Evolutionary conservation across 2,888 invertebrate genomes (phyloP).

Genomic region (Idaea aversata): DNA sequence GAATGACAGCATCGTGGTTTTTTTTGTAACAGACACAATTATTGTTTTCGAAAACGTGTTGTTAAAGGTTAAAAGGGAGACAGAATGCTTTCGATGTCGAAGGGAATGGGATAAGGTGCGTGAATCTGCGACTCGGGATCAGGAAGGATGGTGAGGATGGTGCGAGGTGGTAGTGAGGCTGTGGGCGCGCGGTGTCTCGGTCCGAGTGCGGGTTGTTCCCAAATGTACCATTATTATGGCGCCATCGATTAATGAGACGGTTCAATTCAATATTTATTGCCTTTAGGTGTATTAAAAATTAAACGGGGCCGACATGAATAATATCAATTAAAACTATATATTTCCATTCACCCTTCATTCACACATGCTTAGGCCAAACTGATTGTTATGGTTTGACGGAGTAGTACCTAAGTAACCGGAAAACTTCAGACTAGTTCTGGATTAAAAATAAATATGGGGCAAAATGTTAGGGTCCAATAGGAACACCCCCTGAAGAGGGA

Average conservation of each 20-base stretch:
- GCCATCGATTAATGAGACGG: not conserved
- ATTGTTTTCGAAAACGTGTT: not conserved
- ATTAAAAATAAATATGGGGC: not conserved
- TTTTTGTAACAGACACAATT: not conserved
- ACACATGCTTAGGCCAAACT: no score
- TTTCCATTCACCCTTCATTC: no score
- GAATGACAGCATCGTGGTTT: not conserved
- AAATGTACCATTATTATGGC: not conserved
- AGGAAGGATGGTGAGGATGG: not conserved
- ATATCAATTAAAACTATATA: no score
- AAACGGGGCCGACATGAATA: no score
- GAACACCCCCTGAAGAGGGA: conserved; percentile 40
- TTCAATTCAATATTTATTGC: not conserved
- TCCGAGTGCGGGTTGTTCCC: not conserved
- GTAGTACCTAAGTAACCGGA: no score
- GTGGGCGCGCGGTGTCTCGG: not conserved
- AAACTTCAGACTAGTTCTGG: not conserved
- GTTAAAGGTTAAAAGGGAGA: not conserved
- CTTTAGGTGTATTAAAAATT: not conserved
- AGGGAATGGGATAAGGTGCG: not conserved
- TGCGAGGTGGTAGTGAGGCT: not conserved
- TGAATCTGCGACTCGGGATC: not conserved
- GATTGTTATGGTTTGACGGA: no score
- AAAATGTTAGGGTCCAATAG: not conserved
- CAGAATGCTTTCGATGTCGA: not conserved